Evolutionary conservation across 2,888 invertebrate genomes (phyloP).

Genomic region (Scaptomyza cyrtandrae): DNA sequence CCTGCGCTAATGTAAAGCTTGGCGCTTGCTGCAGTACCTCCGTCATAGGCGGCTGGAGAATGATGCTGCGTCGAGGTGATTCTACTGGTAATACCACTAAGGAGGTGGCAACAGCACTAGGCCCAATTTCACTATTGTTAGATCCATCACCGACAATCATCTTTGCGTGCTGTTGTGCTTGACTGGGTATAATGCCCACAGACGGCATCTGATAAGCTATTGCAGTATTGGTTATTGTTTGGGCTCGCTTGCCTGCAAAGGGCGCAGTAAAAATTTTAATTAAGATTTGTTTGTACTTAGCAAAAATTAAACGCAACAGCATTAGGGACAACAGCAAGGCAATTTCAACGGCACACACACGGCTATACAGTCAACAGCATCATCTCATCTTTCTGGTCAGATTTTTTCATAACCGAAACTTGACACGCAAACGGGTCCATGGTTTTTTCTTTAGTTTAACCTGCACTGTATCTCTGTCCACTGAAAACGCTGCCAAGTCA

Average conservation of each 20-base stretch:
- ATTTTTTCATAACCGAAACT: slow-evolving; percentile 44
- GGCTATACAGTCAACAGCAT: not conserved
- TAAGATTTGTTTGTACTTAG: not conserved
- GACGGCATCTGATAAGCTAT: slow-evolving; percentile 51
- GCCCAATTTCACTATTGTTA: not conserved
- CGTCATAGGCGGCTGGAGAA: slow-evolving; percentile 85
- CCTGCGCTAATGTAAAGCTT: slow-evolving; percentile 80
- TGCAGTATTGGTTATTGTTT: slow-evolving; percentile 68
- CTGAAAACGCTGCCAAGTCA: slow-evolving; percentile 14
- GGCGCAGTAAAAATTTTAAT: slow-evolving; percentile 6
- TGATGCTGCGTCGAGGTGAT: slow-evolving; percentile 85
- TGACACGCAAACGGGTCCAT: slow-evolving; percentile 49
- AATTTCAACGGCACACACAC: not conserved
- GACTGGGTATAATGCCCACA: slow-evolving; percentile 65
- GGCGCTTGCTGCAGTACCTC: slow-evolving; percentile 73
- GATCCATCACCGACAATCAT: not conserved
- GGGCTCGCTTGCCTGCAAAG: slow-evolving; percentile 78
- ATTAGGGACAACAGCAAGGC: not conserved
- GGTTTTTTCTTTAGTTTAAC: slow-evolving; percentile 48
- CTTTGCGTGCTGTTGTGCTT: slow-evolving; percentile 14
- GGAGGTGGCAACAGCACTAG: slow-evolving; percentile 27
- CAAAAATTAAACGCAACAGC: slow-evolving; percentile 3
- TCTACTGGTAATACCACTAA: slow-evolving; percentile 64
- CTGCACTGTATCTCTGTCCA: no score
- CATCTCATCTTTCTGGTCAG: slow-evolving; percentile 41